Evolutionary conservation across 2,888 invertebrate genomes (phyloP), one percentile per base, ranked within the genome.

Genomic region (Amiota minor): DNA sequence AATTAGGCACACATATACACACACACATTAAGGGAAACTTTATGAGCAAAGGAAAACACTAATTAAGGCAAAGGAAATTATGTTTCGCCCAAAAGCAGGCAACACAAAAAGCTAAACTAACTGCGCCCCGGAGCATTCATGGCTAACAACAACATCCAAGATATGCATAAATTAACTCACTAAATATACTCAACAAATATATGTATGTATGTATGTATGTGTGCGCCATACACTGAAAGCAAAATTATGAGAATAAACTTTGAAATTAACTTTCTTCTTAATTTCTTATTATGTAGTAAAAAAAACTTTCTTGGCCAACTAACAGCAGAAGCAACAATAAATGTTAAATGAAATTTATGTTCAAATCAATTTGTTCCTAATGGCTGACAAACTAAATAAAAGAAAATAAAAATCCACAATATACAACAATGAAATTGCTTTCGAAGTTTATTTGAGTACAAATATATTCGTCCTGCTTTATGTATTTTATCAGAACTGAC

Each of bases 331-430:
- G 70, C 72, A 71, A 67, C 65, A 78, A 76, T 77, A 76, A 76
- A 78, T 74, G 74, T 69, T 64, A 73, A 76, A 47, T 75, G 79
- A 75, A 72, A 82, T 83, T 83, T 83, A 83, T 80, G 81, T 73
- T 77, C 69, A 78, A 81, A 84, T 81, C 84, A 83, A 80, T 84
- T 82, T 82, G 82, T 81, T 74, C 71, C 71, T 71, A 69, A 75
- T 53, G 75, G 77, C 20, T 18, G 68, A 68, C 47, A 49, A 23
- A 18, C 73, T 72, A 75, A 71, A 67, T 73, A 55, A 62, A 73
- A 16, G 18, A n/a, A 47, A 18, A 65, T 59, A 47, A 71, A 73
- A 72, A 70, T 56, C 16, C 14, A n/a, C 47, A 20, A n/a, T 10
- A 46, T 14, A 45, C 49, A 67, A 67, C 35, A 35, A 35, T 6